Evolutionary conservation across 2,797 vertebrate genomes (phyloP).

Genomic region (Chanos chanos): DNA sequence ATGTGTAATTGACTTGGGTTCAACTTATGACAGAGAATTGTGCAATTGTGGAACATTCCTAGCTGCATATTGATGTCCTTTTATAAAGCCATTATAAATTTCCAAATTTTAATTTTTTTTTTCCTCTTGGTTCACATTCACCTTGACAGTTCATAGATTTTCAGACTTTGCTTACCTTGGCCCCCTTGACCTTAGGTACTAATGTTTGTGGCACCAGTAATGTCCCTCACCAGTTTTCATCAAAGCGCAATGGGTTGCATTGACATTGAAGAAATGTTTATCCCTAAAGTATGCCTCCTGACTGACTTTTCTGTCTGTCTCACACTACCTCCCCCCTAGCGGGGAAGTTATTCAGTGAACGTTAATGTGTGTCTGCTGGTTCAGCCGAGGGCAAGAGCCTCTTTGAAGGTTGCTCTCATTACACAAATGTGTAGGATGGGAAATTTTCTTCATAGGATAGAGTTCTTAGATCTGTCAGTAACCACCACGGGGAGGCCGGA

Average conservation of each 20-base stretch:
- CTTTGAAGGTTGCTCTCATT: conserved; percentile 54
- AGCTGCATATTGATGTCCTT: too few relatives aligned
- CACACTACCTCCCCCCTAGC: conserved; percentile 23
- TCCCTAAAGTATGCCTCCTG: conserved; percentile 1
- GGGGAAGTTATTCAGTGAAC: conserved; percentile 19
- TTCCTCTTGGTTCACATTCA: too few relatives aligned
- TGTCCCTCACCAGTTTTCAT: neutral
- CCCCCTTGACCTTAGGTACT: too few relatives aligned
- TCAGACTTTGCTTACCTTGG: too few relatives aligned
- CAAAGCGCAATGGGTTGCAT: neutral
- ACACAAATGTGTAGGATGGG: conserved; percentile 52
- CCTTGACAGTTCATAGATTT: too few relatives aligned
- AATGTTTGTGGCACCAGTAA: neutral
- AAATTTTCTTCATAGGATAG: conserved; percentile 55
- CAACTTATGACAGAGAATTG: too few relatives aligned
- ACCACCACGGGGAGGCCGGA: conserved; percentile 54
- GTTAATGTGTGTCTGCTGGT: conserved; percentile 46
- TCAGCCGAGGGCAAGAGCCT: conserved; percentile 46
- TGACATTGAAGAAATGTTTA: neutral
- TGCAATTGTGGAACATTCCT: too few relatives aligned
- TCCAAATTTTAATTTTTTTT: too few relatives aligned
- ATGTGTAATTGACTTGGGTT: too few relatives aligned
- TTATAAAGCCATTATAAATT: too few relatives aligned
- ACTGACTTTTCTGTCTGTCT: neutral
- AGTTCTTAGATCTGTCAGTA: conserved; percentile 49